These are phyloP conservation scores for Lophius americanus DNA, from an alignment of 2,797 vertebrate genomes.

Conservation along the genomic window DNA sequence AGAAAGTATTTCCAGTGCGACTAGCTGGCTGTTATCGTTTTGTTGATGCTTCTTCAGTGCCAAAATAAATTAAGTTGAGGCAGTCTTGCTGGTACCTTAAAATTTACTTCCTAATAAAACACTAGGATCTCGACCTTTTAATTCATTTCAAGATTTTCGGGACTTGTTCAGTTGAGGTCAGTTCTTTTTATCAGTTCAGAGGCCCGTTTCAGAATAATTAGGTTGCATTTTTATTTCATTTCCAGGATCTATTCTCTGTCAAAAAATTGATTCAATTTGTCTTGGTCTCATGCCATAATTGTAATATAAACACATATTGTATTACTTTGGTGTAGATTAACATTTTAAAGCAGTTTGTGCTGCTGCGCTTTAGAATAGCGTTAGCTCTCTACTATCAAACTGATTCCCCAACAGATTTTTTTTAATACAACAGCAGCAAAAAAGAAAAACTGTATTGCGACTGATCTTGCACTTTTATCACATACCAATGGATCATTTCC, in stretches of 20 bases:
- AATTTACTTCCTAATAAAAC: slow-evolving; percentile 27
- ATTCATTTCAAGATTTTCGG: slow-evolving; percentile 28
- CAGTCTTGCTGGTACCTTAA: slow-evolving; percentile 8
- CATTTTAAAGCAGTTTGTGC: slow-evolving; percentile 23
- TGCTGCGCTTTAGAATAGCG: slow-evolving; percentile 3
- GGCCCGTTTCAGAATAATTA: slow-evolving; percentile 42
- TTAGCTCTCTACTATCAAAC: slow-evolving; percentile 25
- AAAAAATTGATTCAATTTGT: slow-evolving; percentile 26
- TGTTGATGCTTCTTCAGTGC: slow-evolving; percentile 26
- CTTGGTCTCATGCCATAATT: slow-evolving; percentile 12
- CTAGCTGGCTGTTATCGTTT: slow-evolving; percentile 35
- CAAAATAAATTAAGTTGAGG: slow-evolving; percentile 36
- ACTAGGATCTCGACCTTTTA: slow-evolving; percentile 10
- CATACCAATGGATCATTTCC: slow-evolving; percentile 12
- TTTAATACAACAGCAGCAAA: slow-evolving; percentile 18
- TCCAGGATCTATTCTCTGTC: slow-evolving; percentile 13
- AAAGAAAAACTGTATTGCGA: slow-evolving; percentile 7
- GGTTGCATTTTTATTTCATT: slow-evolving; percentile 9
- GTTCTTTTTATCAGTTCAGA: slow-evolving; percentile 28
- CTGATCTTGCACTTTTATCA: slow-evolving; percentile 17
- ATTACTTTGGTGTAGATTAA: slow-evolving; percentile 33
- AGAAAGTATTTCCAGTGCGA: slow-evolving; percentile 34
- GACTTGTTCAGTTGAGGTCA: slow-evolving; percentile 17
- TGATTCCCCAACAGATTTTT: slow-evolving; percentile 34
- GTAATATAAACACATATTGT: slow-evolving; percentile 19